Conservation (phyloP, 2,113 vertebrate genomes). For the Mirounga angustirostris region DNA sequence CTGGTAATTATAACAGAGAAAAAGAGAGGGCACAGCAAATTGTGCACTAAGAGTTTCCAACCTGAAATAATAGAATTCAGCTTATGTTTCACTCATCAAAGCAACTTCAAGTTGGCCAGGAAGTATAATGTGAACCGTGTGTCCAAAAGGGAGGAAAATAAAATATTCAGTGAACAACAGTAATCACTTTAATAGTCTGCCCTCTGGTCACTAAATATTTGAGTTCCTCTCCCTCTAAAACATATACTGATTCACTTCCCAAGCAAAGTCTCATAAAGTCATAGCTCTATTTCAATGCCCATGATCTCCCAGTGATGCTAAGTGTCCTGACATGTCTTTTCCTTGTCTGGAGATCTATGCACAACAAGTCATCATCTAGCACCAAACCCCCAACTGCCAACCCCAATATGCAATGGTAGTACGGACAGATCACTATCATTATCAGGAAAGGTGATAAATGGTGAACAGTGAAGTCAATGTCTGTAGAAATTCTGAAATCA, state of each 20-base stretch:
- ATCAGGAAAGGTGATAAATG: background rate
- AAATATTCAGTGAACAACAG: background rate
- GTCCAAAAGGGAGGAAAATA: background rate
- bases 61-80: background rate
- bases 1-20: background rate
- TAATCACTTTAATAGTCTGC: background rate
- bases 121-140: background rate
- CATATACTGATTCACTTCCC: background rate
- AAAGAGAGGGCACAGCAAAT: background rate
- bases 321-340: background rate
- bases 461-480: background rate
- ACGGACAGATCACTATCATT: background rate
- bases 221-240: background rate
- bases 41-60: background rate
- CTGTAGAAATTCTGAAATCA: background rate
- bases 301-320: background rate
- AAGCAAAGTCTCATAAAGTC: background rate
- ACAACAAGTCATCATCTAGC: background rate
- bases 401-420: background rate
- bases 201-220: background rate
- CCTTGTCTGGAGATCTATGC: background rate
- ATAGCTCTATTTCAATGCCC: background rate
- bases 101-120: background rate
- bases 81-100: background rate
- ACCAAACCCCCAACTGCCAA: background rate